Percentiles rank a stretch among this genome's conserved stretches.
These are phyloP conservation scores for Mechanitis mazaeus DNA, from an alignment of 2,888 invertebrate species.

Conservation along the genomic window DNA sequence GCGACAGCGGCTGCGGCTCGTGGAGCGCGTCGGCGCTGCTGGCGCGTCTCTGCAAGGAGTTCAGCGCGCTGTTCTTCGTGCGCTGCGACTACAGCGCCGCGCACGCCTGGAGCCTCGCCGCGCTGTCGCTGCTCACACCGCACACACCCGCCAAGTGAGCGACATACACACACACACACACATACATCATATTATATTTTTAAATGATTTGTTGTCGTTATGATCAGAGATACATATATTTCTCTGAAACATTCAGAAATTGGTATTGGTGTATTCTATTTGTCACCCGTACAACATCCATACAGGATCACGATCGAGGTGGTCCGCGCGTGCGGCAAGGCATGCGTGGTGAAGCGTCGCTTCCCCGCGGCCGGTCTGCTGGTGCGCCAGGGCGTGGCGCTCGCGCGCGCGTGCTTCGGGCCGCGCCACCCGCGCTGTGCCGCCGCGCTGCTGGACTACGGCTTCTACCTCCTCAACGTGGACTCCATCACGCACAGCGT, in stretches of 20 bases:
- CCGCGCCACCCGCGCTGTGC: constrained; percentile 87
- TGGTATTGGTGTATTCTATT: background rate
- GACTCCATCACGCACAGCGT: constrained; percentile 91
- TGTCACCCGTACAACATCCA: background rate
- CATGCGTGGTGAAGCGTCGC: constrained; percentile 92
- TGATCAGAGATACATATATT: no score
- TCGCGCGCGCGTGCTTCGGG: constrained; percentile 80
- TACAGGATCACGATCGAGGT: constrained; percentile 85
- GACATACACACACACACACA: background rate
- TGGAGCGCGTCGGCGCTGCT: constrained; percentile 64
- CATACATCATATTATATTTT: background rate
- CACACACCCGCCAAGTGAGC: constrained; percentile 78
- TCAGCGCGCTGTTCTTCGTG: constrained; percentile 88
- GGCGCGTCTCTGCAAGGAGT: constrained; percentile 88
- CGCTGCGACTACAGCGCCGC: constrained; percentile 91
- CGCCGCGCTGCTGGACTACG: constrained; percentile 91
- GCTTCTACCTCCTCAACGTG: constrained; percentile 92
- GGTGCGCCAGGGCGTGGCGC: constrained; percentile 87
- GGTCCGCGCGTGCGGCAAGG: constrained; percentile 89
- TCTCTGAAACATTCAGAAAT: no score
- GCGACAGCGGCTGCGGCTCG: constrained; percentile 22
- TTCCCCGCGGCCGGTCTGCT: constrained; percentile 88
- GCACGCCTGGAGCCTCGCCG: constrained; percentile 83
- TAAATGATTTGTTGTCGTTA: background rate
- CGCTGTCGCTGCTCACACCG: constrained; percentile 81